A percentile compares a stretch with the other conserved stretches of the same genome.
Evolutionary conservation across 2,888 invertebrate species (phyloP).

Genomic region (Plagodis dolabraria): DNA sequence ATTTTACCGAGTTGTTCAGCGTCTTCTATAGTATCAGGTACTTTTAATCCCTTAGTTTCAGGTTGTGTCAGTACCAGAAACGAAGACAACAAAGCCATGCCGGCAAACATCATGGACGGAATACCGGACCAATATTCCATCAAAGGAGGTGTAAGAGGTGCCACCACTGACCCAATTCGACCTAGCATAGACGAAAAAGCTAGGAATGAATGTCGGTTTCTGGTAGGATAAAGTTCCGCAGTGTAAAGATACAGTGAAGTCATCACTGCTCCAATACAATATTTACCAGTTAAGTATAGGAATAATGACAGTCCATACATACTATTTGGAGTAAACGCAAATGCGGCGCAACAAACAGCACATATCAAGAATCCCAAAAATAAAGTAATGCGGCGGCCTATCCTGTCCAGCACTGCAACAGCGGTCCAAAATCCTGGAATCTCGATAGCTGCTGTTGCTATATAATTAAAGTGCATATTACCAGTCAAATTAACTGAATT

Average conservation of each 20-base stretch:
- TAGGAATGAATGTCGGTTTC: slow-evolving; percentile 87
- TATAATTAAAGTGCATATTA: slow-evolving; percentile 91
- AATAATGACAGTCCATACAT: slow-evolving; percentile 58
- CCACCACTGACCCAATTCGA: slow-evolving; percentile 88
- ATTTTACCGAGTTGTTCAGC: slow-evolving; percentile 66
- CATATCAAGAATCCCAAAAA: slow-evolving; percentile 71
- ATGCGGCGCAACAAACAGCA: slow-evolving; percentile 79
- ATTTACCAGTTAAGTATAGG: slow-evolving; percentile 86
- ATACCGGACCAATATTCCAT: slow-evolving; percentile 79
- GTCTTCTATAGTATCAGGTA: slow-evolving; percentile 78
- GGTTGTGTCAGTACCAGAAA: slow-evolving; percentile 72
- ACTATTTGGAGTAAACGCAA: slow-evolving; percentile 76
- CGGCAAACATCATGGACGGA: slow-evolving; percentile 72
- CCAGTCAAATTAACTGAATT: slow-evolving; percentile 90
- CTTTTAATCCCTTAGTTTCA: slow-evolving; percentile 68
- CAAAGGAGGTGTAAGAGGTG: slow-evolving; percentile 88
- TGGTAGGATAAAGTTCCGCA: slow-evolving; percentile 90
- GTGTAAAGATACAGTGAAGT: slow-evolving; percentile 88
- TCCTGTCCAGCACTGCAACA: slow-evolving; percentile 85
- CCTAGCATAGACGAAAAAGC: slow-evolving; percentile 90
- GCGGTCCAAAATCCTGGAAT: slow-evolving; percentile 89
- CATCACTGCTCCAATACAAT: slow-evolving; percentile 87
- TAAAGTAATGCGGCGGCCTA: slow-evolving; percentile 81
- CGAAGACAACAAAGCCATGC: slow-evolving; percentile 64
- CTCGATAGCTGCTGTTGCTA: slow-evolving; percentile 87